Percentiles rank a stretch among this genome's conserved stretches.
These are phyloP conservation scores for Dendrolimus punctatus DNA, from an alignment of 1,140 invertebrate species.

Conservation along the genomic window DNA sequence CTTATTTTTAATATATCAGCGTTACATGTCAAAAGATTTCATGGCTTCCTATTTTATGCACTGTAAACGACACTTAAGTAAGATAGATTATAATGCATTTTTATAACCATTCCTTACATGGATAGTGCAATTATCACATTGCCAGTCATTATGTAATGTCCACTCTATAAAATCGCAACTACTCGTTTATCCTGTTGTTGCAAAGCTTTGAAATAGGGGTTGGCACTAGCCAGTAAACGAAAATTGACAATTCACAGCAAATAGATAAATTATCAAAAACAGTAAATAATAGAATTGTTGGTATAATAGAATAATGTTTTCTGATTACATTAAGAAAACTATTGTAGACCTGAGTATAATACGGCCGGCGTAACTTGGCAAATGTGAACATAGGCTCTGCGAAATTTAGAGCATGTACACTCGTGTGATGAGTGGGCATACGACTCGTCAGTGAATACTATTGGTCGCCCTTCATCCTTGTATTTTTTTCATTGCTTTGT, in stretches of 20 bases:
- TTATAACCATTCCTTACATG: conserved; percentile 13
- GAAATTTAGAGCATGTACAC: no score
- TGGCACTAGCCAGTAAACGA: neutral
- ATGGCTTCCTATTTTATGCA: no score
- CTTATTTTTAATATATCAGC: no score
- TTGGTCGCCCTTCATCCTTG: no score
- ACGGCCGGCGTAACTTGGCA: neutral
- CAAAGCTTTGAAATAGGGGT: neutral
- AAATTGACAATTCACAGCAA: no score
- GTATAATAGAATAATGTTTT: neutral
- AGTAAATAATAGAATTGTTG: no score
- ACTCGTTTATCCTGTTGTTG: conserved; percentile 42
- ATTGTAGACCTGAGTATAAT: neutral
- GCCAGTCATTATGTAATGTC: conserved; percentile 45
- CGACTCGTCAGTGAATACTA: no score
- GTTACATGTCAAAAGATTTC: no score
- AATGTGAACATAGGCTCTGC: no score
- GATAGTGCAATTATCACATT: conserved; percentile 25
- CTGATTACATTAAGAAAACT: neutral
- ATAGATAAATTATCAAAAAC: no score
- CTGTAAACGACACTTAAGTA: neutral
- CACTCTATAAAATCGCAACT: conserved; percentile 56
- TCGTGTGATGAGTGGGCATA: no score
- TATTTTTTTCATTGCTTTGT: no score
- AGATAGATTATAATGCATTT: conserved; percentile 9